Evolutionary conservation across 2,113 vertebrate species (phyloP), one percentile per base, ranked within the genome.

Genomic region (Misgurnus mizolepis): DNA sequence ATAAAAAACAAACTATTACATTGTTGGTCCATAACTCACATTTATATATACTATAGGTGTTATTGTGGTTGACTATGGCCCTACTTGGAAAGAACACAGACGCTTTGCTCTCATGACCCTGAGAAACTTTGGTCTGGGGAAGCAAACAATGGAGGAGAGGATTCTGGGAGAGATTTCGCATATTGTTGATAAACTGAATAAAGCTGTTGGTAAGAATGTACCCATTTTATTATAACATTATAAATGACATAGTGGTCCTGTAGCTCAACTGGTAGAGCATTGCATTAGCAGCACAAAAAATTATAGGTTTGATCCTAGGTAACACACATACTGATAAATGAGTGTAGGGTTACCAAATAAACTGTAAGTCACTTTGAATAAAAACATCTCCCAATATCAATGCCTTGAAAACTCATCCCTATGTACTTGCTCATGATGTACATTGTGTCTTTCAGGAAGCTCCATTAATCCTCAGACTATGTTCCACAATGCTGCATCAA

Each of bases 71-170:
- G 87, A 50, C 43, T 93, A 91, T 0, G 93, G 91, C 0, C 79
- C 14, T 0, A 0, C 1, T 3, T 95, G 94, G 94, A 93, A 84
- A 22, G 92, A 94, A 60, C 84, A 87, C 72, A 88, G 93, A 4
- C 91, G 87, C 49, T 96, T 95, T 41, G 55, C 88, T 0, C 27
- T 95, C 27, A 86, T 86, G 67, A 92, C 92, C 0, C 77, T 96
- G 84, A 92, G 90, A 83, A 91, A 93, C 87, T 94, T 94, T 12
- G 94, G 93, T 4, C 85, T 95, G 89, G 94, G 94, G 83, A 95
- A 95, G 84, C 92, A 91, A 85, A 90, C 93, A 0, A 85, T 95
- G 91, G 95, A 94, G 79, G 80, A 90, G 39, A 88, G 83, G 82
- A 90, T 95, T 86, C 72, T 43, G 0, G 87, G 92, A 64, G 94